These are phyloP conservation scores for Holacanthus passer DNA, from an alignment of 2,113 vertebrate species.

Conservation along the genomic window DNA sequence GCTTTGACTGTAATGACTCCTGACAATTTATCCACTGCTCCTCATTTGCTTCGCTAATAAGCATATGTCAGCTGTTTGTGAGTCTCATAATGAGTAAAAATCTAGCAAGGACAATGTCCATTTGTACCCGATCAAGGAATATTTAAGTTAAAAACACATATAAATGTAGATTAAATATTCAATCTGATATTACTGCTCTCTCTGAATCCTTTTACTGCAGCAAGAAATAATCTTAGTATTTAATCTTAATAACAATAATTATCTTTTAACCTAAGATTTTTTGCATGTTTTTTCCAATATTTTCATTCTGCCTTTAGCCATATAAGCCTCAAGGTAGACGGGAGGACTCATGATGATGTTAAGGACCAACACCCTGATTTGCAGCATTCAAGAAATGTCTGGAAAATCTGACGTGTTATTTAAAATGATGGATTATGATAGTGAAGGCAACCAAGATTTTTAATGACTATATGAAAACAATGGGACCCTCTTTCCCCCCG, in stretches of 20 bases:
- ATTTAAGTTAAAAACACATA: neutral
- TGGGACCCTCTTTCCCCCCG: neutral
- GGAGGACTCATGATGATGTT: no score
- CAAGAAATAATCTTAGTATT: no score
- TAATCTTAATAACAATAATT: no score
- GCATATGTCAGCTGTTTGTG: conserved; percentile 60
- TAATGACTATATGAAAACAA: conserved; percentile 24
- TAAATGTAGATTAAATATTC: neutral
- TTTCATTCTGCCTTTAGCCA: no score
- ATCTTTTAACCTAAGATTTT: conserved; percentile 3
- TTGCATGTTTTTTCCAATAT: no score
- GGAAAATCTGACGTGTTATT: conserved; percentile 17
- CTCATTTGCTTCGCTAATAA: conserved; percentile 65
- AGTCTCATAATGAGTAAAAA: neutral
- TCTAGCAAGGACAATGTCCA: neutral
- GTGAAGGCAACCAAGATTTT: conserved; percentile 4
- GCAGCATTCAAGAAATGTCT: conserved; percentile 5
- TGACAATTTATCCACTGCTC: conserved; percentile 68
- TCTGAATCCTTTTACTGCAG: neutral
- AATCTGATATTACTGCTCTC: neutral
- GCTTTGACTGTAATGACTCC: conserved; percentile 64
- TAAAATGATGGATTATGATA: conserved; percentile 41
- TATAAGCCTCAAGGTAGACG: no score
- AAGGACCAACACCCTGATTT: neutral
- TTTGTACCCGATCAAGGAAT: neutral